Base-by-base conservation (phyloP, 2,797 vertebrate genomes). In the Eupleurogrammus muticus region DNA sequence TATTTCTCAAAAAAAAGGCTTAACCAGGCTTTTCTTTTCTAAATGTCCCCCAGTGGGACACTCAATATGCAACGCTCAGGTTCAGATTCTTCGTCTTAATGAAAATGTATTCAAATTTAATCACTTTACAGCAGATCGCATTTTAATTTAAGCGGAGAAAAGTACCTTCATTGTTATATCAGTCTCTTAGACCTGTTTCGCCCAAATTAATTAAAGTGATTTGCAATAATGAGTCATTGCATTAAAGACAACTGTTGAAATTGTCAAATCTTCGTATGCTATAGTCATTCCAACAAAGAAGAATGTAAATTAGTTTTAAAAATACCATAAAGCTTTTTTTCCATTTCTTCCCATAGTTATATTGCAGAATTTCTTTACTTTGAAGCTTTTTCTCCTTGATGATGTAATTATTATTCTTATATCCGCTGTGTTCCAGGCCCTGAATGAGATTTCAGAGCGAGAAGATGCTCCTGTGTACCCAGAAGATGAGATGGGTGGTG, bases 401-500 rank as follows among this genome's bases (percentile, higher is more conserved):
- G 24, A 59, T 32, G 23, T 20, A 11, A 16, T 9, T 9, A 7
- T 28, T 28, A 28, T n/a, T n/a, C n/a, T 57, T 55, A 2, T 2
- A 2, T 52, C 11, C 48, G 49, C 55, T 73, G 61, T 81, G 34
- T 86, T 88, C 63, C 81, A 95, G 95, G 94, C 94, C 17, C 89
- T 95, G 57, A 93, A 94, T 81, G 93, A 95, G 87, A 91, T 95
- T 61, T 90, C 88, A 0, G 93, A 94, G 70, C 65, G 66, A 54
- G 91, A 92, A 23, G 90, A 51, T 3, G 73, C 61, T 36, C 51
- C 76, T n/a, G 72, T 81, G 19, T 93, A 93, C 72, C 82, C 95
- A 79, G 97, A 98, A 68, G 97, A 99, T 70, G 96, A 98, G 86
- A 93, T 92, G 80, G 89, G 93, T 68, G 94, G 94, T 54, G 97